These are phyloP conservation scores for Drosophila orosa DNA, from an alignment of 1,140 invertebrate genomes.

Conservation along the genomic window DNA sequence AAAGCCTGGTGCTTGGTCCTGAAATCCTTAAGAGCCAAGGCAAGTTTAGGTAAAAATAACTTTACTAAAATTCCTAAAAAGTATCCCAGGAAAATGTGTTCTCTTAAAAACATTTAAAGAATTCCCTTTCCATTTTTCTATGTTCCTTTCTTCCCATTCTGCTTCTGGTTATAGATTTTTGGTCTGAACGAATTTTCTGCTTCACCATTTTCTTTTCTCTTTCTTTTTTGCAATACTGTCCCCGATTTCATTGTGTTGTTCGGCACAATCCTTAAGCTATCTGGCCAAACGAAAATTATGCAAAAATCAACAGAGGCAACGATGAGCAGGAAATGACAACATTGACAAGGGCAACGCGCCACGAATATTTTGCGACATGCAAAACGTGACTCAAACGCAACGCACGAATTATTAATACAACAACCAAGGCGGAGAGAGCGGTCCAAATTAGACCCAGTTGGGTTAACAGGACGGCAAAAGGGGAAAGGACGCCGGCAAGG, in stretches of 20 bases:
- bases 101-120: neutral
- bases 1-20: neutral
- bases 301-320: conserved; percentile 58
- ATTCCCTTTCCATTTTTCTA: neutral
- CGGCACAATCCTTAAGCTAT: conserved; percentile 54
- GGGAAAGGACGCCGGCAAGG: conserved; percentile 34
- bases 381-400: conserved; percentile 75
- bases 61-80: neutral
- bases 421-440: conserved; percentile 10
- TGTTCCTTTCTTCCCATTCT: conserved; percentile 12
- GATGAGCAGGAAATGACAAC: conserved; percentile 56
- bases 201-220: conserved; percentile 9
- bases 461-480: conserved; percentile 52
- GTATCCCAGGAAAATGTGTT: neutral
- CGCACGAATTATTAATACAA: conserved; percentile 79
- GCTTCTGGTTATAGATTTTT: conserved; percentile 31
- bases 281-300: conserved; percentile 66
- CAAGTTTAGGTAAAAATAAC: neutral
- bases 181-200: conserved; percentile 29
- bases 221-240: conserved; percentile 1
- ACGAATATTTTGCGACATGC: conserved; percentile 57
- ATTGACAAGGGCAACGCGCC: conserved; percentile 64
- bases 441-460: conserved; percentile 69
- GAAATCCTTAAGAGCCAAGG: neutral
- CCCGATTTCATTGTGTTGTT: conserved; percentile 16